These are phyloP conservation scores for Apamea monoglypha DNA, from an alignment of 2,888 invertebrate species.

Conservation along the genomic window DNA sequence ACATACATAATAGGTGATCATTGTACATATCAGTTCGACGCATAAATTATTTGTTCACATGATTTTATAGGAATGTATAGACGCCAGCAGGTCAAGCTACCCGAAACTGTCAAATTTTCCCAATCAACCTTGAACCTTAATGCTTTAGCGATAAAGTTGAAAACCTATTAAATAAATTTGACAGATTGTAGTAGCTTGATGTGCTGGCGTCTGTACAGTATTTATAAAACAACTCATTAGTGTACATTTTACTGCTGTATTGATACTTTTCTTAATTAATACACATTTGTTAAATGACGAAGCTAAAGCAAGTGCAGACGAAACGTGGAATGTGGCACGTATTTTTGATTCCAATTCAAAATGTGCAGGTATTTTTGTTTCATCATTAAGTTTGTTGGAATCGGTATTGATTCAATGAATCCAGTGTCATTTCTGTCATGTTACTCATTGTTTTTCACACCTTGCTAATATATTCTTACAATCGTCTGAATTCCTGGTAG, in stretches of 20 bases:
- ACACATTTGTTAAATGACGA: conserved; percentile 19
- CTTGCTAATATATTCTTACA: conserved; percentile 29
- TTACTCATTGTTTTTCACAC: conserved; percentile 52
- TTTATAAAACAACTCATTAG: conserved; percentile 42
- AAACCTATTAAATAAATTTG: too few relatives aligned
- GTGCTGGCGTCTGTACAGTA: too few relatives aligned
- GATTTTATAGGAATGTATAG: conserved; percentile 36
- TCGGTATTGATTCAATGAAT: conserved; percentile 29
- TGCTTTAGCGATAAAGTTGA: too few relatives aligned
- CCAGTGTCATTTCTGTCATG: conserved; percentile 29
- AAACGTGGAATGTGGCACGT: conserved; percentile 40
- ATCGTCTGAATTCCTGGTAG: conserved; percentile 25
- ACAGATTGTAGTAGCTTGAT: too few relatives aligned
- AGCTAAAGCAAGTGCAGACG: conserved; percentile 6
- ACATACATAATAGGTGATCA: conserved; percentile 30
- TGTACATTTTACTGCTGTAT: conserved; percentile 41
- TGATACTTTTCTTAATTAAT: conserved; percentile 47
- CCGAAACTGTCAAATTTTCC: too few relatives aligned
- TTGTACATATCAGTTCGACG: conserved; percentile 25
- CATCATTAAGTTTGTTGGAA: conserved; percentile 24
- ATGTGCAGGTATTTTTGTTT: conserved; percentile 8
- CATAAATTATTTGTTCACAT: conserved; percentile 54
- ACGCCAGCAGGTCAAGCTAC: too few relatives aligned
- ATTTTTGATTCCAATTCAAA: conserved; percentile 18
- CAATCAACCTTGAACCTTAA: too few relatives aligned